Percentiles rank a stretch among this genome's conserved stretches.
phyloP scores from a whole-genome alignment of 2,113 vertebrate species.

The Aegithalos caudatus region DNA sequence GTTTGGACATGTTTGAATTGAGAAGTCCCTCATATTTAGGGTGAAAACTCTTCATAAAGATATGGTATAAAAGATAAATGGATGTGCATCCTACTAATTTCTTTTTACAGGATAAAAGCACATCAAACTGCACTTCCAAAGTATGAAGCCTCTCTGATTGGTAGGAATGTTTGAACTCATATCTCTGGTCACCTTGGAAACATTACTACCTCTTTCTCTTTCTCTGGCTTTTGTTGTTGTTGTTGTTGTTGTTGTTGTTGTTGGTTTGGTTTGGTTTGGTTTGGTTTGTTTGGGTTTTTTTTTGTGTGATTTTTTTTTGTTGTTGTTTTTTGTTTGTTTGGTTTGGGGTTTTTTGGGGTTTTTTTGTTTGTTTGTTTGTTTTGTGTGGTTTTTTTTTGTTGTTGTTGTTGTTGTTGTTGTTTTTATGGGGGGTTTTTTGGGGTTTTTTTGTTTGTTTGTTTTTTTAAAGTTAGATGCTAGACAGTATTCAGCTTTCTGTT shows the following conservation, averaged over 20 bases:
- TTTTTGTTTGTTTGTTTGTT: too few species aligned
- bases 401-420: too few species aligned
- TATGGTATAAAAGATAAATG: not conserved
- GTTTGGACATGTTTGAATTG: not conserved
- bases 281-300: not conserved
- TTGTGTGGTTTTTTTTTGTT: too few species aligned
- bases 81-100: not conserved
- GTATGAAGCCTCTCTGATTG: not conserved
- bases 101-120: not conserved
- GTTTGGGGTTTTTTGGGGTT: too few species aligned
- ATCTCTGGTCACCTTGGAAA: not conserved
- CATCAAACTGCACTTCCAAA: not conserved
- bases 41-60: not conserved
- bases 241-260: too few species aligned
- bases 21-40: not conserved
- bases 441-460: too few species aligned
- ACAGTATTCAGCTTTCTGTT: not conserved
- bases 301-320: too few species aligned
- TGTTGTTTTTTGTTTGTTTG: too few species aligned
- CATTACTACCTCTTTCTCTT: not conserved
- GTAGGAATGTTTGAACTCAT: not conserved
- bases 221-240: too few species aligned
- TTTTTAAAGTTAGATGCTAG: not conserved
- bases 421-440: too few species aligned
- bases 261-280: too few species aligned